Evolutionary conservation across 2,888 invertebrate genomes (phyloP), one percentile per base, ranked within the genome.

Genomic region (Mesorhabditis sp.): DNA sequence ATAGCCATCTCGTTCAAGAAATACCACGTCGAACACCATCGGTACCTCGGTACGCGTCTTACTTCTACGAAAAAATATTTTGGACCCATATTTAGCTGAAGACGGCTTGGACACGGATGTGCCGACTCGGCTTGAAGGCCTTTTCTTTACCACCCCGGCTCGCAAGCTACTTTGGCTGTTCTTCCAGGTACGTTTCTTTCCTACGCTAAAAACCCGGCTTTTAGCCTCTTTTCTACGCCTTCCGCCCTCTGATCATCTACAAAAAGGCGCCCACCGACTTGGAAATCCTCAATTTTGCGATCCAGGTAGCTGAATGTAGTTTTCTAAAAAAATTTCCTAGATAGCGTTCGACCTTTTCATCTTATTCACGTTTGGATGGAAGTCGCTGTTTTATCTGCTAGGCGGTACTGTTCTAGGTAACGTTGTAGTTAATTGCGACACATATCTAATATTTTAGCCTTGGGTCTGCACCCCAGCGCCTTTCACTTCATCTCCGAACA

Each of bases 401-500:
- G 87, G 90, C 44, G 96, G 96, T 0, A 95, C 81, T 2, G 67
- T 80, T 6, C 43, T 78, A 4, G 78, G 72, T 3, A 45, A 72
- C 63, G 76, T 76, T 41, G 7, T 87, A 95, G 43, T 10, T 13
- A 42, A 64, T 64, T 64, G 41, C 41, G 10, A 64, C 41, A 42
- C 13, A 10, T 90, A 43, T 96, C 95, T 0, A 95, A 74, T 13
- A 28, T 71, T 4, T 73, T 80, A 58, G 77, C 78, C 15, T 73
- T 79, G 76, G 81, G 81, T 28, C 66, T 80, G 0, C 81, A 82
- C 73, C 81, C 81, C 3, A 87, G 95, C 0, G 96, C 97, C 44
- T 98, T 97, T 0, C 98, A 98, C 87, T 99, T 98, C 86, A 92
- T 98, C 80, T 95, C 96, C 0, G 98, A 98, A 84, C 98, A 98